Conservation (phyloP, 1,140 invertebrate genomes). For the Tetramorium alpestre region DNA sequence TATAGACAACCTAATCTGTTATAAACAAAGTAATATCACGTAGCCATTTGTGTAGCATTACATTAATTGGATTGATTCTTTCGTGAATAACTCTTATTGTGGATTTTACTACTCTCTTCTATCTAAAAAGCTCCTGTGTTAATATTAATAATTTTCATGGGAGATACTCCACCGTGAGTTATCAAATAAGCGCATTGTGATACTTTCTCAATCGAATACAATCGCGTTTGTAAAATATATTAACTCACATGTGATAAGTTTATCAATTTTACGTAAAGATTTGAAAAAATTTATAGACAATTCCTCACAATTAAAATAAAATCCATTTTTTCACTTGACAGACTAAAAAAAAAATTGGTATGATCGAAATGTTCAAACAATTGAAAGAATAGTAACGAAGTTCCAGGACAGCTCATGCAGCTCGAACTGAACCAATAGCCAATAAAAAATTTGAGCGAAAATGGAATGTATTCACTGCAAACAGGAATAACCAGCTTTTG, state of each 20-base stretch:
- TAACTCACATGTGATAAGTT: neutral
- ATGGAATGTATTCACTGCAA: neutral
- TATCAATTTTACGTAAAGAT: neutral
- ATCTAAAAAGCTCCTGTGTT: too few species aligned
- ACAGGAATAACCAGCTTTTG: neutral
- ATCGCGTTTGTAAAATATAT: neutral
- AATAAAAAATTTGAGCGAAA: constrained; percentile 7
- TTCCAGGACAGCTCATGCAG: neutral
- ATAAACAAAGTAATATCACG: neutral
- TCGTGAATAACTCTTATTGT: neutral
- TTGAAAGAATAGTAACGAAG: neutral
- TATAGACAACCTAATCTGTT: neutral
- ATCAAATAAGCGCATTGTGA: neutral
- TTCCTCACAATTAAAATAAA: neutral
- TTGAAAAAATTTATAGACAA: neutral
- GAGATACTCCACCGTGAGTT: neutral
- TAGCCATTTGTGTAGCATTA: neutral
- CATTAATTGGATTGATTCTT: neutral
- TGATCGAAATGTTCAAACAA: neutral
- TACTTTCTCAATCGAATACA: neutral
- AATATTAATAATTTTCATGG: neutral
- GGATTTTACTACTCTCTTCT: neutral
- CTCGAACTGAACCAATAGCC: neutral
- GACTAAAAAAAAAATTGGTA: neutral
- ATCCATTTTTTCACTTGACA: neutral